Evolutionary conservation across 2,113 vertebrate species (phyloP).

Genomic region (Galemys pyrenaicus): DNA sequence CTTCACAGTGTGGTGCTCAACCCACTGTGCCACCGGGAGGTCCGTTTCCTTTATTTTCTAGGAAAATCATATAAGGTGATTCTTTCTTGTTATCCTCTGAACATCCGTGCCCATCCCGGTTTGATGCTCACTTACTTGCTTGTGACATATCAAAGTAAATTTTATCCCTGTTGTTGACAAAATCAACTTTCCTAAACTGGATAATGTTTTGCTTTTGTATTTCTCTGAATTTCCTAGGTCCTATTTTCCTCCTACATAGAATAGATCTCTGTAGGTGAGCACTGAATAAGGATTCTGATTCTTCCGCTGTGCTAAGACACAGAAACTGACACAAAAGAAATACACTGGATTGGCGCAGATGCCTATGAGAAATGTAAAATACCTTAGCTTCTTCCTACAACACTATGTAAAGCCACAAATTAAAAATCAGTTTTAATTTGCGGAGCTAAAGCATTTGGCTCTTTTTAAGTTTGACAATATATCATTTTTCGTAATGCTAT

Average conservation of each 20-base stretch:
- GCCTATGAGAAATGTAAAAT: conserved; percentile 21
- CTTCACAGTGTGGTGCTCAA: too few species aligned
- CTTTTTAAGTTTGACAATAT: conserved; percentile 27
- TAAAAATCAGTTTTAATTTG: conserved; percentile 49
- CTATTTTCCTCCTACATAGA: conserved; percentile 13
- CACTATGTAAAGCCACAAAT: neutral
- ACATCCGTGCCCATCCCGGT: neutral
- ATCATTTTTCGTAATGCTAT: conserved; percentile 8
- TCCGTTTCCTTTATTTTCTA: conserved; percentile 57
- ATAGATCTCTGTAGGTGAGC: conserved; percentile 39
- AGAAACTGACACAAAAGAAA: conserved; percentile 46
- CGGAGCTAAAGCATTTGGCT: neutral
- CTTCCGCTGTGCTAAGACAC: conserved; percentile 36
- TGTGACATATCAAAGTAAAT: conserved; percentile 48
- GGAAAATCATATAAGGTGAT: conserved; percentile 37
- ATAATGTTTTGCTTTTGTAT: neutral
- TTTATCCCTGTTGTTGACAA: conserved; percentile 31
- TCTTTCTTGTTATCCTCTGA: conserved; percentile 6
- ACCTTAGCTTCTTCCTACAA: neutral
- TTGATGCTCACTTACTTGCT: conserved; percentile 9
- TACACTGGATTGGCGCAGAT: neutral
- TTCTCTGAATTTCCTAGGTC: conserved; percentile 36
- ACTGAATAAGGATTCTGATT: neutral
- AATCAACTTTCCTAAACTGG: neutral
- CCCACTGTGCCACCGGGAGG: too few species aligned